phyloP scores from a whole-genome alignment of 2,797 vertebrate genomes.

The Channallabes apus region DNA sequence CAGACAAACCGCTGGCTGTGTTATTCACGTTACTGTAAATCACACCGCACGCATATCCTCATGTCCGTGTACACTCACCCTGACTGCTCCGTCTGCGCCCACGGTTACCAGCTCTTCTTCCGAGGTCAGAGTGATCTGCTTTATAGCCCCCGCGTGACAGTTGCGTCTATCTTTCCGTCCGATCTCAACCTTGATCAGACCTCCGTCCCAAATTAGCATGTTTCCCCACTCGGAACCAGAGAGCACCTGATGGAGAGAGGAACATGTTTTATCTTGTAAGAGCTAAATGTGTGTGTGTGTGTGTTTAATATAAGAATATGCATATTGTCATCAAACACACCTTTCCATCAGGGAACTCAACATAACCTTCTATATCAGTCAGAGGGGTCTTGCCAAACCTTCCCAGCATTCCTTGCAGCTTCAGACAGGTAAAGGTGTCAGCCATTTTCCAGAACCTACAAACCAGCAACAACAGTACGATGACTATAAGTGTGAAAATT shows the following conservation, averaged over 20 bases:
- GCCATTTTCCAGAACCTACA: constrained; percentile 93
- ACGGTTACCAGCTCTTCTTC: constrained; percentile 87
- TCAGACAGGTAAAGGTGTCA: constrained; percentile 86
- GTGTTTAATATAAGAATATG: not conserved
- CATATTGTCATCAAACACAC: constrained; percentile 60
- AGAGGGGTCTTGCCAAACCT: constrained; percentile 86
- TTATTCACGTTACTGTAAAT: not conserved
- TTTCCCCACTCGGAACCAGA: constrained; percentile 94
- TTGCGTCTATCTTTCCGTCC: constrained; percentile 69
- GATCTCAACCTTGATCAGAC: constrained; percentile 88
- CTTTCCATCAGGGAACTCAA: constrained; percentile 91
- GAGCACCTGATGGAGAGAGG: constrained; percentile 76
- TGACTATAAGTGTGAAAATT: not conserved
- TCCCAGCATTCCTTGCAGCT: constrained; percentile 86
- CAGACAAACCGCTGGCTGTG: not conserved
- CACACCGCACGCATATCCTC: not conserved
- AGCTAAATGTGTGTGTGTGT: not conserved
- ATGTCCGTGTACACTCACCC: constrained; percentile 71
- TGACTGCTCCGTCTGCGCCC: constrained; percentile 85
- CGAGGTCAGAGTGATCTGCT: constrained; percentile 81
- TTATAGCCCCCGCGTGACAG: constrained; percentile 84
- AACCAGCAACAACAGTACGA: not conserved
- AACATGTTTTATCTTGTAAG: not conserved
- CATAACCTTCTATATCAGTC: constrained; percentile 84
- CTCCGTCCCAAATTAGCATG: constrained; percentile 90